Evolutionary conservation across 2,888 invertebrate genomes (phyloP).

Genomic region (Azorinus chamasolen): DNA sequence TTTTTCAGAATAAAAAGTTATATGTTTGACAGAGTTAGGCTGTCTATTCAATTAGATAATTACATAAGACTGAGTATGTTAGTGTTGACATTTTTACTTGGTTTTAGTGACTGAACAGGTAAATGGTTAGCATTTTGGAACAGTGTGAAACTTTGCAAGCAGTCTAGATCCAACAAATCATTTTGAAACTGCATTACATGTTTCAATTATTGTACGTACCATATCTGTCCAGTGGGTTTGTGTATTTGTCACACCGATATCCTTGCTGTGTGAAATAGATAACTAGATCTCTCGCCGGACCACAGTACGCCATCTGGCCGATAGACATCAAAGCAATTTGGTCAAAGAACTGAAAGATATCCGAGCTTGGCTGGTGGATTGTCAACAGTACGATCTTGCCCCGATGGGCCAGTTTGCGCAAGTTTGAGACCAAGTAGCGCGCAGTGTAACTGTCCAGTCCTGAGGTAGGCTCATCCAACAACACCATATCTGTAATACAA

Average conservation of each 20-base stretch:
- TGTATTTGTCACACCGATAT: constrained; percentile 97
- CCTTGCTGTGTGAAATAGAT: constrained; percentile 98
- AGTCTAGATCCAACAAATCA: no score
- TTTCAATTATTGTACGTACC: constrained; percentile 58
- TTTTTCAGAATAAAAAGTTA: no score
- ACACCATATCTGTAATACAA: constrained; percentile 94
- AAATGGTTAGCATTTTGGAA: no score
- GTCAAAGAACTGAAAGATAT: constrained; percentile 70
- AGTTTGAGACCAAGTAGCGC: constrained; percentile 88
- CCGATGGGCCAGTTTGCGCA: constrained; percentile 72
- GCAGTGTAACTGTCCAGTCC: constrained; percentile 97
- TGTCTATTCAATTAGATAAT: no score
- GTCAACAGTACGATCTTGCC: constrained; percentile 92
- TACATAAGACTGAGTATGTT: no score
- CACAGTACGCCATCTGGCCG: constrained; percentile 90
- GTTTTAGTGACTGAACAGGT: no score
- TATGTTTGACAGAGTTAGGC: no score
- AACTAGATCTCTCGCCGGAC: constrained; percentile 92
- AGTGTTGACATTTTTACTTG: no score
- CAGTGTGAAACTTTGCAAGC: no score
- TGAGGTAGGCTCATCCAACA: constrained; percentile 95
- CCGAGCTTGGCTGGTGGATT: constrained; percentile 88
- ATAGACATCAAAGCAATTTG: constrained; percentile 73
- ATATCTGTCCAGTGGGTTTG: constrained; percentile 99
- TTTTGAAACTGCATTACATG: no score